Evolutionary conservation across 2,797 vertebrate genomes (phyloP).

Genomic region (Liasis olivaceus): DNA sequence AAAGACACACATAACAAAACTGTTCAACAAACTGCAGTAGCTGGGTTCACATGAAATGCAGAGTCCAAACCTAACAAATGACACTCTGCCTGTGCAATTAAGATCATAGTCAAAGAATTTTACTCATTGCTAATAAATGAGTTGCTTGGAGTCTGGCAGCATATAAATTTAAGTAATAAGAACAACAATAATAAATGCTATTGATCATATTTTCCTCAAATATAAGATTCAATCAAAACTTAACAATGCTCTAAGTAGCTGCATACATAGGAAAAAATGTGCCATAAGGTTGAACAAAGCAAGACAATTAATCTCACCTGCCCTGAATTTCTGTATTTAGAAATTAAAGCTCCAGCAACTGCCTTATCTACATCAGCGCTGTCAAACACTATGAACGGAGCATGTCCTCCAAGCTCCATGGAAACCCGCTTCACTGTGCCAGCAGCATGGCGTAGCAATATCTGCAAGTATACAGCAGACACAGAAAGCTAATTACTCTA

Average conservation of each 20-base stretch:
- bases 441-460: constrained; percentile 85
- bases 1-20: too few relatives aligned
- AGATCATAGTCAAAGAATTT: not conserved
- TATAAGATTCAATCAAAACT: not conserved
- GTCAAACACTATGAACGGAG: constrained; percentile 97
- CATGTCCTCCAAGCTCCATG: constrained; percentile 96
- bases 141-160: too few relatives aligned
- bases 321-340: constrained; percentile 93
- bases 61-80: too few relatives aligned
- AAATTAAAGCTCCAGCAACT: constrained; percentile 87
- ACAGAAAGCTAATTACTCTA: not conserved
- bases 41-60: too few relatives aligned
- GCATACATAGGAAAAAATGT: rapidly evolving
- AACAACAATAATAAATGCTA: too few relatives aligned
- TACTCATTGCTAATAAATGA: not conserved
- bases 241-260: not conserved
- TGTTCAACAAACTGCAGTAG: too few relatives aligned
- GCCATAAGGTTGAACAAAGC: not conserved
- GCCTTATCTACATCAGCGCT: constrained; percentile 87
- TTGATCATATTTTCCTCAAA: too few relatives aligned
- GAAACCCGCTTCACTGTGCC: constrained; percentile 91
- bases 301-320: constrained; percentile 78
- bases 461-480: constrained; percentile 69
- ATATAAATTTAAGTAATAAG: too few relatives aligned
- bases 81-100: not conserved